A percentile compares a stretch with the other conserved stretches of the same genome.
phyloP scores from a whole-genome alignment of 2,113 vertebrate species.

The Festucalex cinctus region DNA sequence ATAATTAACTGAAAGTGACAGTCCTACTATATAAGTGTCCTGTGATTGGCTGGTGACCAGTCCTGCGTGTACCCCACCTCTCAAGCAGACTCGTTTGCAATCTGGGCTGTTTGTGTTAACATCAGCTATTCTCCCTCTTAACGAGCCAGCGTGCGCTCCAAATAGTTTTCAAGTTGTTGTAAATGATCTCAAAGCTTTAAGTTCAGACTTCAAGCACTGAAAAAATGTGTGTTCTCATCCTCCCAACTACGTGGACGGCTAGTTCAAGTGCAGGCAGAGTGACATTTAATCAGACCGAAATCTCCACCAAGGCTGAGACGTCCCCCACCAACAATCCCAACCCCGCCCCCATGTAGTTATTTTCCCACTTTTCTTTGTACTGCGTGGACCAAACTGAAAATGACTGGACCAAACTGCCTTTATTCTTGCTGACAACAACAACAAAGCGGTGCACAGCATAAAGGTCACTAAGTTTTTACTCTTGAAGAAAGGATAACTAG shows the following conservation, averaged over 20 bases:
- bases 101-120: background rate
- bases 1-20: too few relatives aligned
- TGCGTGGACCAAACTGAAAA: background rate
- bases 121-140: background rate
- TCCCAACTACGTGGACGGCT: background rate
- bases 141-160: background rate
- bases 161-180: background rate
- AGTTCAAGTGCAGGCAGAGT: background rate
- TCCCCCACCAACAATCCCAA: too few relatives aligned
- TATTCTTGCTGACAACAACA: conserved; percentile 4
- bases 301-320: background rate
- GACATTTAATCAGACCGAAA: conserved; percentile 3
- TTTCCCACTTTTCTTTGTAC: background rate
- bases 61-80: too few relatives aligned
- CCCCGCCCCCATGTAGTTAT: background rate
- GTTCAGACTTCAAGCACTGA: background rate
- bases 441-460: background rate
- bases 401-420: background rate
- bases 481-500: background rate
- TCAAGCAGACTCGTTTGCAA: background rate
- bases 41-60: too few relatives aligned
- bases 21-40: too few relatives aligned
- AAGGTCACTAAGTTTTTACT: conserved; percentile 3
- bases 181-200: background rate
- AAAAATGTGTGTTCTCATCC: background rate